Evolutionary conservation across 2,888 invertebrate genomes (phyloP).

Genomic region (Scrobipalpa costella): DNA sequence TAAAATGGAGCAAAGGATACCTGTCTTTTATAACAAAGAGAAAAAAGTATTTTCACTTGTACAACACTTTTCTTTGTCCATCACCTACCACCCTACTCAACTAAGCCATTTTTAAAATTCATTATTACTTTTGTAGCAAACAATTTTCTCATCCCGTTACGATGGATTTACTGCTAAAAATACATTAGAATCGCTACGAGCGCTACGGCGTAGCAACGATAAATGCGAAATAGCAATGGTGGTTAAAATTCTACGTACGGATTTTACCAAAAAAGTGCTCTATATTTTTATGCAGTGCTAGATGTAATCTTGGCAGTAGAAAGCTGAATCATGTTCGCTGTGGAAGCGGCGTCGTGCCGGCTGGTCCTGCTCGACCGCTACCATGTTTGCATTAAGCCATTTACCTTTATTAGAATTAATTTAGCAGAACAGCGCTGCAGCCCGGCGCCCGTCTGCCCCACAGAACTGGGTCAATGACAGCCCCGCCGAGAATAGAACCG

Average conservation of each 20-base stretch:
- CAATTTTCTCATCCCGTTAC: too few relatives aligned
- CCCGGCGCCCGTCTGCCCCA: slow-evolving; percentile 52
- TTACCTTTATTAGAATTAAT: slow-evolving; percentile 71
- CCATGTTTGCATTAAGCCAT: slow-evolving; percentile 58
- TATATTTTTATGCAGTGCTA: not conserved
- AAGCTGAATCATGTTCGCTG: slow-evolving; percentile 1
- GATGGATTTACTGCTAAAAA: too few relatives aligned
- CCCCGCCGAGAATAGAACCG: slow-evolving; percentile 71
- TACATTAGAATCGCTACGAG: not conserved
- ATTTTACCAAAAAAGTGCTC: not conserved
- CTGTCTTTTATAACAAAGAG: not conserved
- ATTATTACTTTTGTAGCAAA: too few relatives aligned
- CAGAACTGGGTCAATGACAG: slow-evolving; percentile 76
- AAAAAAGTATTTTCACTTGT: not conserved
- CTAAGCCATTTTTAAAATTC: too few relatives aligned
- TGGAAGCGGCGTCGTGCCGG: slow-evolving; percentile 43
- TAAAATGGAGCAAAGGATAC: slow-evolving; percentile 6
- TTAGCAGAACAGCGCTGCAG: slow-evolving; percentile 61
- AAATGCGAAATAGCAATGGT: not conserved
- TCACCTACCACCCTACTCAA: too few relatives aligned
- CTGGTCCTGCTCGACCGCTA: slow-evolving; percentile 48
- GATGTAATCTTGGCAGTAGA: not conserved
- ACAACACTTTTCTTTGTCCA: not conserved
- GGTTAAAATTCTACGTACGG: not conserved
- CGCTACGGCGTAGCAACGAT: not conserved